Evolutionary conservation across 2,888 invertebrate species (phyloP), one percentile per base, ranked within the genome.

Genomic region (Sabellastarte sp.): DNA sequence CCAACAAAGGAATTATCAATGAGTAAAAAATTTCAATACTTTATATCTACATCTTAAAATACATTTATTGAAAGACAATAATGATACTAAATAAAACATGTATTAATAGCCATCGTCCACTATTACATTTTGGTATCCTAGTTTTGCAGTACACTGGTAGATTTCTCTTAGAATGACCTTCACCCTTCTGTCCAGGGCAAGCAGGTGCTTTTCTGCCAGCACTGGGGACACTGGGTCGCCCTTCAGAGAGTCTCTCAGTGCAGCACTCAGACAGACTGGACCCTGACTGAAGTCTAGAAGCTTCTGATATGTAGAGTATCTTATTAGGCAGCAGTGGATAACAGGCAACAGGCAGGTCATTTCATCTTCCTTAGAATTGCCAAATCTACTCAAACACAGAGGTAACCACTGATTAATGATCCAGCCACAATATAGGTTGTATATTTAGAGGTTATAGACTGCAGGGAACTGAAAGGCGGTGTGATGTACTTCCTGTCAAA

Each of bases 131-230:
- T n/a, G n/a, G n/a, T n/a, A n/a, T n/a, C n/a, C n/a, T n/a, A n/a
- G n/a, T 41, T 41, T 15, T 41, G 5, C 41, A 15, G 15, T 15
- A 15, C 41, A 41, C 10, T 41, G 41, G 15, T 41, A 41, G 41
- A 53, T 24, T 53, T 10, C 26, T 24, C 26, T 53, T 24, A 53
- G 26, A 15, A 53, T 24, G 26, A 53, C 24, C 53, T 53, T 53
- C 53, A 53, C 53, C 26, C 53, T 10, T 24, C 53, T 53, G 26
- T 53, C 53, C 53, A 53, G 24, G 26, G 53, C 53, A 5, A 15
- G 15, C 26, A 53, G 26, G 24, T 53, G 53, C 5, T 5, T 5
- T 20, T 53, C 53, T 5, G 26, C 5, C 26, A 53, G 53, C 20
- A 53, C 53, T 5, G 53, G 53, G 5, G 15, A 5, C 5, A 53